These are phyloP conservation scores for Acanthisitta chloris DNA, from an alignment of 2,113 vertebrate species.

Conservation along the genomic window DNA sequence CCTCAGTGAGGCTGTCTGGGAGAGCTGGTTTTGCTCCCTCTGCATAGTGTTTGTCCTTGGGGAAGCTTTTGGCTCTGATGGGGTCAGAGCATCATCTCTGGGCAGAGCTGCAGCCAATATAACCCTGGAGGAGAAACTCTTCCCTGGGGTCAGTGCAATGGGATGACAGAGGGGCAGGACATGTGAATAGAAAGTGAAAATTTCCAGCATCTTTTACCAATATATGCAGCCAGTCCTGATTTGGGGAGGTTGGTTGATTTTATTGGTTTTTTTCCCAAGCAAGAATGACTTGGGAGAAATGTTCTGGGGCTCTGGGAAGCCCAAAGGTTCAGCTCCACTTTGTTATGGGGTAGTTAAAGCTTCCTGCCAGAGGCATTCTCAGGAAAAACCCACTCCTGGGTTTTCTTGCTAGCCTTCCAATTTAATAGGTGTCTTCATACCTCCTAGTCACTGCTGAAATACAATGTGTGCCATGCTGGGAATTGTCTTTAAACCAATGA, in stretches of 20 bases:
- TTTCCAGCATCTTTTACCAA: not conserved
- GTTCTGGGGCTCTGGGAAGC: not conserved
- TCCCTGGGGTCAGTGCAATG: not conserved
- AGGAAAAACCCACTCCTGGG: not conserved
- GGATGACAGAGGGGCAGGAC: not conserved
- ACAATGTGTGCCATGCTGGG: rapidly evolving
- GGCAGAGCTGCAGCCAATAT: not conserved
- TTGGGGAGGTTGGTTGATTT: rapidly evolving
- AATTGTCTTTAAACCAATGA: not conserved
- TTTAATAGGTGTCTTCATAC: not conserved
- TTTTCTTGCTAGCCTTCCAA: not conserved
- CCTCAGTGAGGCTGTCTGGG: not conserved
- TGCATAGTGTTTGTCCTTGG: not conserved
- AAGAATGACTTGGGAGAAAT: not conserved
- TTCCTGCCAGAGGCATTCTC: not conserved
- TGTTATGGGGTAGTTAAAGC: not conserved
- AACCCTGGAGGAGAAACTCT: not conserved
- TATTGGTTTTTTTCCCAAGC: too few species aligned
- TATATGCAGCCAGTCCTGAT: not conserved
- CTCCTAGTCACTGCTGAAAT: not conserved
- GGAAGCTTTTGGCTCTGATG: not conserved
- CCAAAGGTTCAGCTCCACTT: not conserved
- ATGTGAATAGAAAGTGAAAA: not conserved
- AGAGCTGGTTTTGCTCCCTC: not conserved
- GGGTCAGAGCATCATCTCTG: not conserved